Evolutionary conservation across 2,797 vertebrate genomes (phyloP), one percentile per base, ranked within the genome.

Genomic region (Halcyon leucocephala): DNA sequence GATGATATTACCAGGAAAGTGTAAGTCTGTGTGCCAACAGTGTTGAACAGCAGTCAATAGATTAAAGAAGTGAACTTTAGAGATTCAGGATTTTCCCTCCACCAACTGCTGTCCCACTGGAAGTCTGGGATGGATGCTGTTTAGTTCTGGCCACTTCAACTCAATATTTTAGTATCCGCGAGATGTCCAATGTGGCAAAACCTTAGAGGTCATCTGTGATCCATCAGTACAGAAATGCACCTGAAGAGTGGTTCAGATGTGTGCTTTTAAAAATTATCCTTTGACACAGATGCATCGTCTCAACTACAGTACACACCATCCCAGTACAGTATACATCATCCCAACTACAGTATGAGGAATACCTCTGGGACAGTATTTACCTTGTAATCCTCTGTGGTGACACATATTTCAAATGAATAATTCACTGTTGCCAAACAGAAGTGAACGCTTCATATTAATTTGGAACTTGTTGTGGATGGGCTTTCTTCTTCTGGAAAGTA

Each of bases 401-500:
- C 57, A 49, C 52, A 31, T 71, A 37, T 52, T 78, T 33, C 57
- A 74, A 91, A 61, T 55, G 15, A 67, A 57, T 90, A 94, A 78
- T 67, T 94, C 65, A 74, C 33, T 37, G 78, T 79, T 94, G 41
- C 44, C 85, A 78, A 91, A 74, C 37, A 74, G n/a, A 64, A 87
- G 35, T 8, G 29, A 89, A 64, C 69, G 29, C 25, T 86, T 87
- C 31, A 11, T 69, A 46, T 80, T 74, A 57, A 83, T 88, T 74
- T 81, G 60, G 67, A 88, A 55, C 18, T 52, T 86, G 17, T 21
- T 72, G 74, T 87, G 79, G 71, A 60, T 87, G 41, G 64, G 19
- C 24, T 93, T 97, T 93, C 64, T 92, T 88, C 76, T 91, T 65
- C 44, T 28, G 49, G 26, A 73, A 73, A 48, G 54, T 52, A 67